These are phyloP conservation scores for Phainopepla nitens DNA, from an alignment of 2,113 vertebrate species.

Conservation along the genomic window DNA sequence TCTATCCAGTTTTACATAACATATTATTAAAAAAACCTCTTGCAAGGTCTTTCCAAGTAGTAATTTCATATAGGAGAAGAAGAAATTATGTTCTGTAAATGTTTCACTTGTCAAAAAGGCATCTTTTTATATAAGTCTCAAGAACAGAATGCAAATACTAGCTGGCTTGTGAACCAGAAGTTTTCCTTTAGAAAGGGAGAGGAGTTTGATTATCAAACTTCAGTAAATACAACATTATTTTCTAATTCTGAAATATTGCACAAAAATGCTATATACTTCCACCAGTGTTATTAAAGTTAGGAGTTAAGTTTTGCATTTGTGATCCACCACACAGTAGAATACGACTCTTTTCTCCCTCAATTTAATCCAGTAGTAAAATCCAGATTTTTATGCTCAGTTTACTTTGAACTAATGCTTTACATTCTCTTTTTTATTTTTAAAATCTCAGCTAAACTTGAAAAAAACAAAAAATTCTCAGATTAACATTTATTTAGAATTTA, in stretches of 20 bases:
- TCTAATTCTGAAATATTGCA: background rate
- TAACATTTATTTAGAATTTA: background rate
- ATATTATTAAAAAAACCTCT: background rate
- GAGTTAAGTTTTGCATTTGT: background rate
- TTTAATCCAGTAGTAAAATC: background rate
- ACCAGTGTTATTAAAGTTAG: background rate
- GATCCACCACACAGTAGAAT: background rate
- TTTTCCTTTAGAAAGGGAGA: background rate
- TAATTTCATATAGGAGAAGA: background rate
- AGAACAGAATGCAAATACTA: background rate
- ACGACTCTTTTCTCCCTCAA: rapidly evolving
- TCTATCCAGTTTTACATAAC: background rate
- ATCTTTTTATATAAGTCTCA: background rate
- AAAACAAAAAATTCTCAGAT: background rate
- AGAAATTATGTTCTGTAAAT: background rate
- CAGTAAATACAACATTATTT: rapidly evolving
- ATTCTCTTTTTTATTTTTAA: background rate
- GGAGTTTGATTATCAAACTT: background rate
- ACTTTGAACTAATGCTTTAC: background rate
- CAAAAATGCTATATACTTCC: background rate
- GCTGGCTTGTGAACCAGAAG: rapidly evolving
- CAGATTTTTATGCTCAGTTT: background rate
- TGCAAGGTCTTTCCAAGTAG: background rate
- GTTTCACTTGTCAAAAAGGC: background rate
- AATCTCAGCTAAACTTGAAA: background rate